phyloP scores from a whole-genome alignment of 2,797 vertebrate genomes.

The Pseudochirops corinnae region DNA sequence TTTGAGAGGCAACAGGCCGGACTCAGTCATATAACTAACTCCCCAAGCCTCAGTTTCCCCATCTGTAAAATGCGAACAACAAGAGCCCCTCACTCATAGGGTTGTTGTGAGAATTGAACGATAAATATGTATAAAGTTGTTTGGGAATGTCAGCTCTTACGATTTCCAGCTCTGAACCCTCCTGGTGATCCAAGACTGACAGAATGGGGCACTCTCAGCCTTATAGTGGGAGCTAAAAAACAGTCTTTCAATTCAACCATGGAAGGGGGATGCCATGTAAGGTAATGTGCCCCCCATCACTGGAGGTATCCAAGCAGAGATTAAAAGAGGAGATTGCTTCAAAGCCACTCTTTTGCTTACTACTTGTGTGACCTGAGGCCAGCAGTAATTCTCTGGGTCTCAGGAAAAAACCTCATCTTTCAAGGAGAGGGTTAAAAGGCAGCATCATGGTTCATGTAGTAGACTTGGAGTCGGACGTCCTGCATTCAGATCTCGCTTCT shows the following conservation, averaged over 20 bases:
- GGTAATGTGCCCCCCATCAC: background rate
- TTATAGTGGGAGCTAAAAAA: background rate
- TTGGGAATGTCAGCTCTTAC: background rate
- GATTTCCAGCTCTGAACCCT: background rate
- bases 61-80: background rate
- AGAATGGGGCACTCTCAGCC: no score
- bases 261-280: background rate
- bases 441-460: background rate
- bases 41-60: conserved; percentile 30
- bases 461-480: background rate
- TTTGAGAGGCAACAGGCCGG: background rate
- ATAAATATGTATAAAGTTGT: background rate
- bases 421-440: background rate
- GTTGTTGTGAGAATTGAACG: background rate
- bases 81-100: background rate
- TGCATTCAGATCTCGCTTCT: background rate
- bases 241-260: background rate
- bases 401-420: background rate
- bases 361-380: background rate
- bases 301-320: background rate
- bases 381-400: background rate
- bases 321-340: background rate
- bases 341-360: background rate
- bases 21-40: conserved; percentile 79
- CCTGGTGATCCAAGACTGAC: background rate